These are phyloP conservation scores for Podarcis muralis DNA, from an alignment of 2,113 vertebrate species.

Conservation along the genomic window DNA sequence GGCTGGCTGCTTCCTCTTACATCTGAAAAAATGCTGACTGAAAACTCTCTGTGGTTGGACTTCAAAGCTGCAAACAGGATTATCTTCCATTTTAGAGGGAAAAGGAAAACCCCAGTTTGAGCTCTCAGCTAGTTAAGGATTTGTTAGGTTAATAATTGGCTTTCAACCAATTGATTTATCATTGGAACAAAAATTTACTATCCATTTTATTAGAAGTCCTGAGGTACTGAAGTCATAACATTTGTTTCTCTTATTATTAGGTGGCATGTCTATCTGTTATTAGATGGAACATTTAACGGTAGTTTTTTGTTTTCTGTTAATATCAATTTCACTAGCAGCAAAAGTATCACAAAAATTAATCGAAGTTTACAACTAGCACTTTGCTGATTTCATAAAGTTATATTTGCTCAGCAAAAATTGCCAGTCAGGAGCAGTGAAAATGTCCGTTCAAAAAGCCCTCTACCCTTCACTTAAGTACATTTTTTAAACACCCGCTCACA, in stretches of 20 bases:
- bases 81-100: not conserved
- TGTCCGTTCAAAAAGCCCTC: not conserved
- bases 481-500: too few species aligned
- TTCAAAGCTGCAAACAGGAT: not conserved
- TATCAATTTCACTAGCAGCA: not conserved
- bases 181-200: not conserved
- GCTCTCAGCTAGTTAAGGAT: not conserved
- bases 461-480: not conserved
- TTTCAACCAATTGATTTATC: not conserved
- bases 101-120: not conserved
- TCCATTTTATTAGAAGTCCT: not conserved
- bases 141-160: not conserved
- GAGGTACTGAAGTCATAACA: too few species aligned
- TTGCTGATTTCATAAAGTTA: not conserved
- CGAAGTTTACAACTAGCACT: not conserved
- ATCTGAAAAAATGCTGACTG: not conserved
- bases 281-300: too few species aligned
- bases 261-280: too few species aligned
- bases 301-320: not conserved
- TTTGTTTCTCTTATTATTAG: too few species aligned
- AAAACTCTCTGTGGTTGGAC: not conserved
- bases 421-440: not conserved
- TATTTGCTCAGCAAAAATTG: not conserved
- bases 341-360: not conserved
- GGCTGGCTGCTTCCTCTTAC: not conserved